Conservation (phyloP, 2,113 vertebrate species). For the Crotalus viridis region DNA sequence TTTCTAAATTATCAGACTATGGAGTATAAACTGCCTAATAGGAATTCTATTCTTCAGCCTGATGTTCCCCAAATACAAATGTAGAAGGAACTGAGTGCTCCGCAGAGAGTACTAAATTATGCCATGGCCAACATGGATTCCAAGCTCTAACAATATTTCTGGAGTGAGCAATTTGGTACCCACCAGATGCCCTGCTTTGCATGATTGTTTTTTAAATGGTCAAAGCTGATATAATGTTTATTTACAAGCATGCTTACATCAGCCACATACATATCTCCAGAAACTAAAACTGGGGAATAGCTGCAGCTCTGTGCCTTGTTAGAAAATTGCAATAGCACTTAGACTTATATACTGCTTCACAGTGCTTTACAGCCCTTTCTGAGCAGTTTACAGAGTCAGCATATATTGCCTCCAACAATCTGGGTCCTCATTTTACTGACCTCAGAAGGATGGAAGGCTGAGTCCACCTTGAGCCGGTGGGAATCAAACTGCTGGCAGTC, state of each 20-base stretch:
- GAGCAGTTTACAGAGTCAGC: no score
- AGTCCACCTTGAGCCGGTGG: no score
- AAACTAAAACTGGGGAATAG: background rate
- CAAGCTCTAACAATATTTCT: background rate
- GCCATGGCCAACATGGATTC: background rate
- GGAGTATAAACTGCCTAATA: background rate
- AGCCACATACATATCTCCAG: background rate
- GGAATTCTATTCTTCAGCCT: background rate
- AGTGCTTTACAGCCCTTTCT: background rate
- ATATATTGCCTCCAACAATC: no score
- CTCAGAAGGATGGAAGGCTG: no score
- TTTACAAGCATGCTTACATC: background rate
- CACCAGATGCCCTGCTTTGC: background rate
- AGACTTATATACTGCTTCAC: background rate
- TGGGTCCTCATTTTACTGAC: no score
- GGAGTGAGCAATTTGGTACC: background rate
- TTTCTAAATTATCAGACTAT: background rate
- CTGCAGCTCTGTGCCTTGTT: background rate
- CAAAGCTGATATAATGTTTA: background rate
- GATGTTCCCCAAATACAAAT: background rate
- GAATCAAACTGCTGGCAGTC: no score
- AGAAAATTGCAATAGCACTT: background rate
- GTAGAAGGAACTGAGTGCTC: background rate
- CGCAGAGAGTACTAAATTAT: no score
- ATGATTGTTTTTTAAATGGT: background rate